Base-by-base conservation (phyloP, 2,888 invertebrate genomes). In the Brachyptera putata region DNA sequence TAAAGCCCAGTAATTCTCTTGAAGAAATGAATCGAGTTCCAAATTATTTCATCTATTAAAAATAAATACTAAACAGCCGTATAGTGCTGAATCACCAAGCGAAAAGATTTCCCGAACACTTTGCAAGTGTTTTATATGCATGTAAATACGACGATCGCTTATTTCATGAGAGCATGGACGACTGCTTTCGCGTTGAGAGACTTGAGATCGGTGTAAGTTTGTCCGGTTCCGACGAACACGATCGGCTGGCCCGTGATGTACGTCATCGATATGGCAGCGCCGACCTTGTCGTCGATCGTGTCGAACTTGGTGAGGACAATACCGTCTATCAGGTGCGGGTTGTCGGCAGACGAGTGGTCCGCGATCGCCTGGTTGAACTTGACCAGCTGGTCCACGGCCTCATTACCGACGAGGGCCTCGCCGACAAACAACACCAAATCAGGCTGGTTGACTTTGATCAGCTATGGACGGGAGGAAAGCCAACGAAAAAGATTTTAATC, bases 211-310 rank as follows among this genome's bases (percentile, higher is more conserved):
- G 94, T 91, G 76, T 99, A 99, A 0, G 98, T 99, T 79, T 99
- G 99, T 1, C 99, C 99, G 2, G 97, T 98, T 37, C 99, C 99
- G 14, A 99, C 98, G 74, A 97, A 97, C 46, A 97, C 95, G 57
- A 99, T 99, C 0, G 99, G 99, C 75, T 99, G 98, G 0, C 99
- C 99, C 0, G 99, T 99, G 64, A 98, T 96, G 75, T 99, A 99
- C 0, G 99, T 97, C 99, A 99, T 99, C 14, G 99, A 99, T 69
- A 99, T 96, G 16, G 99, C 98, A 41, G 99, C 99, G 9, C 99
- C 99, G 22, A 99, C 91, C 81, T 99, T 98, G 75, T 99, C 99
- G 74, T 99, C 99, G 69, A 99, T 98, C 0, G 99, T 99, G 75
- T 99, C 99, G 77, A 99, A 99, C 78, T 99, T 99, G 5, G 99